Evolutionary conservation across 2,113 vertebrate genomes (phyloP), one percentile per base, ranked within the genome.

Genomic region (Salvelinus namaycush): DNA sequence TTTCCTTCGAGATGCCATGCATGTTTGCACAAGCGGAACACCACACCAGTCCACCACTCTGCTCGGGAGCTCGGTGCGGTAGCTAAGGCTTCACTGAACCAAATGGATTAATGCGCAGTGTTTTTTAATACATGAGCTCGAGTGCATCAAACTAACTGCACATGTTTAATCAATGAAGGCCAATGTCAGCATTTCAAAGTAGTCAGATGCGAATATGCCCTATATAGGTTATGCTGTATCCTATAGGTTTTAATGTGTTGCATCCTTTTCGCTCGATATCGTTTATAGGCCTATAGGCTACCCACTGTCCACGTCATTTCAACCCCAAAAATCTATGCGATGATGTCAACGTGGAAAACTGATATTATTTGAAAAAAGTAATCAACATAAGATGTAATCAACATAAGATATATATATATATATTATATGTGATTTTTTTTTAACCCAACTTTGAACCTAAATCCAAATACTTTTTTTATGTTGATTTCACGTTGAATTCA

Each of bases 1-100:
- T 94, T 96, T 96, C 94, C 95, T 95, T 89, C 90, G 83, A 90
- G 95, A 95, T 95, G 93, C 93, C 94, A 87, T 93, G 92, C 95
- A 89, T 94, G 95, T 95, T 93, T 92, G 91, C 89, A 94, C 95
- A 94, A 90, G 93, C 92, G 85, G 80, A 81, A 78, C 83, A 70
- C 67, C 73, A 59, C 79, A 66, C 73, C 49, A 44, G 70, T 90
- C 90, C 39, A 44, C 39, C 39, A 44, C 39, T 44, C 86, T 90
- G 88, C 88, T 89, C 72, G 44, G 85, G 78, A 88, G 90, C 85
- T 83, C 39, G 85, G 85, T 86, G 89, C 86, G 80, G 89, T 54
- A 54, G 51, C 90, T 88, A 91, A 89, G 89, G 90, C 89, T 88
- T 91, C 90, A 91, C 89, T 90, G 89, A 89, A 90, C 89, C 89